These are phyloP conservation scores for Lasius platythorax DNA, from an alignment of 2,888 invertebrate genomes.

Conservation along the genomic window DNA sequence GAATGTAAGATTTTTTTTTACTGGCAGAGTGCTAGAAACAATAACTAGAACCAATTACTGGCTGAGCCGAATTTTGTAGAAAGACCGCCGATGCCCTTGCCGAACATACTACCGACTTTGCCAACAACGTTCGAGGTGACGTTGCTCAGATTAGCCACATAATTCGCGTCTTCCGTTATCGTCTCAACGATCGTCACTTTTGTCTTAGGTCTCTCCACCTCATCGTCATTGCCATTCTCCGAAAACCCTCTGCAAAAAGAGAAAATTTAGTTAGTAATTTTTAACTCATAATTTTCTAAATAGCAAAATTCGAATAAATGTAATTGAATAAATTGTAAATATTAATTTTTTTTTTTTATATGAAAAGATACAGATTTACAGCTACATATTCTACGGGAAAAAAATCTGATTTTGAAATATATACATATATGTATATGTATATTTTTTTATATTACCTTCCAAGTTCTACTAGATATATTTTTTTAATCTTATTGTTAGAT, in stretches of 20 bases:
- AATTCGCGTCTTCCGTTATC: constrained; percentile 90
- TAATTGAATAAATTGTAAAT: neutral
- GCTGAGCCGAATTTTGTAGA: constrained; percentile 95
- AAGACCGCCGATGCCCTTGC: constrained; percentile 95
- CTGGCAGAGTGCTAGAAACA: constrained; percentile 71
- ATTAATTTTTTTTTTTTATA: neutral
- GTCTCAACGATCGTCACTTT: constrained; percentile 89
- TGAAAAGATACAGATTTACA: neutral
- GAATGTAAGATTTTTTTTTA: constrained; percentile 67
- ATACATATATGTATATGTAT: neutral
- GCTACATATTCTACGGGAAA: neutral
- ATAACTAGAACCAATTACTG: constrained; percentile 93
- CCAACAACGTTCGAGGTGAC: constrained; percentile 95
- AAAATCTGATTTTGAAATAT: neutral
- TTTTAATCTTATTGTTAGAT: neutral
- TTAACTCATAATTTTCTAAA: neutral
- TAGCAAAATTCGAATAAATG: neutral
- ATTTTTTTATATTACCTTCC: neutral
- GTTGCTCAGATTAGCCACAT: constrained; percentile 92
- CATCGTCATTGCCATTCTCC: constrained; percentile 88
- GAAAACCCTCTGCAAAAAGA: constrained; percentile 82
- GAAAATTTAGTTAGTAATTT: neutral
- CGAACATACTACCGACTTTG: constrained; percentile 95
- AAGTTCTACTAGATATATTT: neutral
- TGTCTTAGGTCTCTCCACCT: constrained; percentile 88